Evolutionary conservation across 2,797 vertebrate species (phyloP), one percentile per base, ranked within the genome.

Genomic region (Falco cherrug): DNA sequence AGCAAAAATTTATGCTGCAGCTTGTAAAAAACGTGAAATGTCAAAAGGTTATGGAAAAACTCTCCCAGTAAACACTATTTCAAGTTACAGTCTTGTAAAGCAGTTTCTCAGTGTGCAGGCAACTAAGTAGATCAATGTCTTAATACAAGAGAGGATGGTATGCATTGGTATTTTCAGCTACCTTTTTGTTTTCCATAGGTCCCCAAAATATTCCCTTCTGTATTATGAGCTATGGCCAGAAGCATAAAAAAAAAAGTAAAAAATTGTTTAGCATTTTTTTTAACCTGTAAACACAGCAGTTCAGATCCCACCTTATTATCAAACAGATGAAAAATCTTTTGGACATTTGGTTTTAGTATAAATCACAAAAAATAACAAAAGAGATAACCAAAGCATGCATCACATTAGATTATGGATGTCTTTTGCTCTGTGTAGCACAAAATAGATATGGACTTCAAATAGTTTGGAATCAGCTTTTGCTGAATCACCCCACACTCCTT

Each of bases 41-140:
- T 84, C 87, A 90, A 95, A 95, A 96, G 85, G 79, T 95, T 91
- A 69, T 26, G 10, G 31, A 88, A 90, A 94, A 95, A 79, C 28
- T 10, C 29, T 88, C 25, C 18, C 12, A 78, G 67, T 65, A 96
- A 95, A 93, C 63, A 69, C 13, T 96, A 73, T 94, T 95, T 90
- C 31, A 68, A 93, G 39, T 71, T 75, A 54, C 35, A 96, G 1
- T 48, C 50, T 68, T 89, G 82, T 81, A 93, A 92, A 81, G 35
- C 41, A 68, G 43, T 70, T 94, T 88, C 43, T 83, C 37, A 56
- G 16, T 56, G 13, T 75, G 48, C 39, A 73, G 65, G 37, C n/a
- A 84, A 29, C 61, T 57, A 37, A 84, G 31, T 29, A 94, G 69
- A 91, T 90, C 35, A 31, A 26, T 69, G 33, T 80, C 26, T 89